Base-by-base conservation (phyloP, 2,888 invertebrate genomes). In the Melinopterus prodromus region DNA sequence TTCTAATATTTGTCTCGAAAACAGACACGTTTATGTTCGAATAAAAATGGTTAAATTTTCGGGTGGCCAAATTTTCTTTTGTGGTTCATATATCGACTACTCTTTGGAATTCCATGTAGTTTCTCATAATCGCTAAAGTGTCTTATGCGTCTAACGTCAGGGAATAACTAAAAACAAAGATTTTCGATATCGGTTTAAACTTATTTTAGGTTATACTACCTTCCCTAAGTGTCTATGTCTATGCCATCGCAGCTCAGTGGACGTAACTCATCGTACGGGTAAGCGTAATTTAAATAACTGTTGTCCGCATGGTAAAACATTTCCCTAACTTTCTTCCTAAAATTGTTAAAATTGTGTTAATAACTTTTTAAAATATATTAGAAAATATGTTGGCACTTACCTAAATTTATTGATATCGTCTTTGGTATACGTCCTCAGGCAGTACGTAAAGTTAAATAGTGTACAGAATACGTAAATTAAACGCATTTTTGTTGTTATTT, bases 291-390 rank as follows among this genome's bases (percentile, higher is more conserved):
- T 82, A 99, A 91, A 87, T 99, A 99, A 84, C 98, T 97, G 83
- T 99, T 95, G 88, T 99, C 99, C 0, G 99, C 99, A 93, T 99
- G 98, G 87, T 98, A 96, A 88, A 99, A 99, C 98, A 99, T 99
- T 80, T 94, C 92, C 37, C 94, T 92, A 0, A 98, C 98, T 90
- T 98, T 97, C 87, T 98, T 96, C 84, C 98, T 94, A 85, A 76
- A 91, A 91, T 72, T 72, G 9, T 26, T 12, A 81, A 6, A 80
- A 69, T 69, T 72, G 71, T 38, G 16, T 12, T 69, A 70, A 36
- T 72, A 72, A 69, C n/a, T 16, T 35, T 78, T 71, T 69, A 16
- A 72, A 74, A 36, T 77, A 75, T 9, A 70, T 75, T 53, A 37
- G 16, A 76, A n/a, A 15, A 16, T 69, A 71, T 26, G 77, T 74